Percentiles rank a stretch among this genome's conserved stretches.
phyloP scores from a whole-genome alignment of 2,113 vertebrate genomes.

The Nothoprocta pentlandii region DNA sequence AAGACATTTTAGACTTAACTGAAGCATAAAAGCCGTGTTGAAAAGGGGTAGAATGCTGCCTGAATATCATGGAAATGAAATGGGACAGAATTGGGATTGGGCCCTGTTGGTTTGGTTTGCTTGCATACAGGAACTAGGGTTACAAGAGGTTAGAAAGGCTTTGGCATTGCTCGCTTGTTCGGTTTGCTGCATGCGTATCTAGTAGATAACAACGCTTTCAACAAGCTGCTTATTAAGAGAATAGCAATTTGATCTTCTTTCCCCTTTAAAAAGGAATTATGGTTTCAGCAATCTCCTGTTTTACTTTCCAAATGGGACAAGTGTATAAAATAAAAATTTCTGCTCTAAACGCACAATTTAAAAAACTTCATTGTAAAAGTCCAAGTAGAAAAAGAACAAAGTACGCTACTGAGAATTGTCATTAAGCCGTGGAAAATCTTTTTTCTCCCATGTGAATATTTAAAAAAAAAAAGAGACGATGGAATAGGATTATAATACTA shows the following conservation, averaged over 20 bases:
- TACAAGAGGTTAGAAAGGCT: background rate
- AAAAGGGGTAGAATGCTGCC: accelerated
- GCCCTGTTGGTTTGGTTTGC: background rate
- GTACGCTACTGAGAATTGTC: background rate
- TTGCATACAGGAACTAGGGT: background rate
- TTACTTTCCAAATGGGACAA: background rate
- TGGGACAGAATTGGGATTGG: background rate
- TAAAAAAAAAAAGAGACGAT: background rate
- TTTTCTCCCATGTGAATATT: background rate
- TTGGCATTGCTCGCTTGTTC: background rate
- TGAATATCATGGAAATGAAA: accelerated
- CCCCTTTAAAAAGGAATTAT: background rate
- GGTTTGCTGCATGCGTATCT: background rate
- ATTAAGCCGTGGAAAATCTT: background rate
- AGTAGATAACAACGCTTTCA: background rate
- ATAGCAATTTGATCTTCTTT: background rate
- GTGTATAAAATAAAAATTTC: background rate
- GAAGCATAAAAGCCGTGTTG: background rate
- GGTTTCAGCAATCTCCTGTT: background rate
- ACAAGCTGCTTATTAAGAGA: background rate
- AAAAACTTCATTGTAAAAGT: background rate
- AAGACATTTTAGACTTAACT: background rate
- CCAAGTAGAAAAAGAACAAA: background rate
- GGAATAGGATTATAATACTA: background rate
- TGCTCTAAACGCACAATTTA: background rate